Conservation (phyloP, 92 coral and sea anemone genomes). For the Epizoanthus scotinus region DNA sequence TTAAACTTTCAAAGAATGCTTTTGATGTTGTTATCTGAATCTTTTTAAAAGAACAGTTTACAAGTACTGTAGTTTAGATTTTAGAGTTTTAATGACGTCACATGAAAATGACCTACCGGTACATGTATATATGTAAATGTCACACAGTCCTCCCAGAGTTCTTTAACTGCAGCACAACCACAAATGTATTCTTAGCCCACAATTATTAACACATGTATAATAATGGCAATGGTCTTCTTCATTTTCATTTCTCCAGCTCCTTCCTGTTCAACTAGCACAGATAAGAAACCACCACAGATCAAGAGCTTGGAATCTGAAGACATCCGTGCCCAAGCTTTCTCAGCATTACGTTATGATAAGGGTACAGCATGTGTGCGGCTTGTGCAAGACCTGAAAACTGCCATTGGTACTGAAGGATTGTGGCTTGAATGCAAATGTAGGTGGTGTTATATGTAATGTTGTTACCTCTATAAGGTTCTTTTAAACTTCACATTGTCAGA, state of each 20-base stretch:
- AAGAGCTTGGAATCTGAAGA: slow-evolving; percentile 25
- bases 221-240: not conserved
- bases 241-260: not conserved
- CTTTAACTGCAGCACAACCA: not conserved
- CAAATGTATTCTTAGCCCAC: not conserved
- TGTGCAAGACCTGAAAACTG: slow-evolving; percentile 7
- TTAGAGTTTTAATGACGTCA: no score
- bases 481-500: no score
- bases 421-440: slow-evolving; percentile 31
- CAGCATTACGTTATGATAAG: not conserved
- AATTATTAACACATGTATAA: not conserved
- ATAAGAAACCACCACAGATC: not conserved
- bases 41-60: no score
- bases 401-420: slow-evolving; percentile 1
- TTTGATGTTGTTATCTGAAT: no score
- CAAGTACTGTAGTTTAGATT: no score
- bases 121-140: no score
- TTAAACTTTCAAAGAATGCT: no score
- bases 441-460: not conserved
- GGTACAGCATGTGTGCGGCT: slow-evolving; percentile 5
- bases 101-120: no score
- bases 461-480: no score
- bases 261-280: not conserved
- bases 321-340: slow-evolving; percentile 24
- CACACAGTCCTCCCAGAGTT: not conserved